Base-by-base conservation (phyloP, 1,140 invertebrate species). In the Diachasmimorpha longicaudata region DNA sequence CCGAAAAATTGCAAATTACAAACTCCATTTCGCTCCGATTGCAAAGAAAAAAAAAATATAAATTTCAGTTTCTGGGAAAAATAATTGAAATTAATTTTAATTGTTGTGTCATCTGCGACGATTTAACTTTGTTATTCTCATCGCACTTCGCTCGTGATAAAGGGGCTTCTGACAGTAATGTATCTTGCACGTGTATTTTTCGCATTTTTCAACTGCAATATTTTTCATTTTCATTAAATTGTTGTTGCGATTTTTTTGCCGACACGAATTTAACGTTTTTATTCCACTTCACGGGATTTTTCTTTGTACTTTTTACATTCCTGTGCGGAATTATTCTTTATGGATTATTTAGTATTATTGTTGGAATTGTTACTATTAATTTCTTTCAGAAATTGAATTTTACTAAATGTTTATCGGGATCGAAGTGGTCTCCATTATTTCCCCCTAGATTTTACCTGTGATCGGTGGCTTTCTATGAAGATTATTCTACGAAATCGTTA, bases 121-220 rank as follows among this genome's bases (percentile, higher is more conserved):
- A 14, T 72, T 58, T 8, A 37, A 48, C 36, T 72, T 72, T 48
- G 52, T 72, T 58, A 58, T 14, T 5, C 37, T 44, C 44, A 71
- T 8, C 14, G 69, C 69, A 46, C 37, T 68, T 68, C 23, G 31
- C n/a, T 37, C 4, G 58, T 63, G 58, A 71, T n/a, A 48, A 46
- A 70, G 42, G 31, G 21, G 31, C 46, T 58, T 36, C 70, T 73
- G 21, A 58, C 71, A 73, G 71, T 73, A 73, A 73, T 42, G 55
- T 73, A 73, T 63, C 23, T 73, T 73, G 9, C 44, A 71, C 44
- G 46, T 21, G 16, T 42, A 73, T 42, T 63, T 63, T 5, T 4
- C n/a, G 39, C 19, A 39, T 63, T 73, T 73, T 73, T 58, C 36
- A 19, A 19, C 0, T 19, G 19, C 13, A 14, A 14, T 58, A 3